Conservation (phyloP, 2,797 vertebrate species). For the Aldrovandia affinis region DNA sequence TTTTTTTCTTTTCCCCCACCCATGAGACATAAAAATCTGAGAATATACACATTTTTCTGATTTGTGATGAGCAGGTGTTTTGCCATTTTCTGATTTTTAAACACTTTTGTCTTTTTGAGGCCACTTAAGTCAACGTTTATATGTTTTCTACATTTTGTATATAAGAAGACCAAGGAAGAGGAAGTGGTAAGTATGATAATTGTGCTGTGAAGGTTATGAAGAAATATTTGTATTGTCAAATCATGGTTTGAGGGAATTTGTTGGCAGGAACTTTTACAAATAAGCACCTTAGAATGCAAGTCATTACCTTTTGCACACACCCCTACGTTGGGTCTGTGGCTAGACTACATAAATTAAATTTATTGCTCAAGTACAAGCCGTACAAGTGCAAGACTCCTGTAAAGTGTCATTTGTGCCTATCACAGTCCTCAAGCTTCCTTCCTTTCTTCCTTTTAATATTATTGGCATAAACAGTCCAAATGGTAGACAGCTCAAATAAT, state of each 20-base stretch:
- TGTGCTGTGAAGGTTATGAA: neutral
- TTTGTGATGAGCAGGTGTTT: neutral
- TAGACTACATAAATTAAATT: neutral
- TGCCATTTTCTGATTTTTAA: neutral
- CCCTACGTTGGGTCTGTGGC: neutral
- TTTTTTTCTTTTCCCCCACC: too few relatives aligned
- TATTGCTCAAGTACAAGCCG: neutral
- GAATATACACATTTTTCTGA: neutral
- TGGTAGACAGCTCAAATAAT: neutral
- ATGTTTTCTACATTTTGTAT: neutral
- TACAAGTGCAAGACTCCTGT: neutral
- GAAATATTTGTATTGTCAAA: neutral
- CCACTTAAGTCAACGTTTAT: neutral
- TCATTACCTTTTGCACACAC: neutral
- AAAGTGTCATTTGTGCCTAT: neutral
- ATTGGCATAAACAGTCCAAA: neutral
- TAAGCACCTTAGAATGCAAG: neutral
- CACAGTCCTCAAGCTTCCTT: neutral
- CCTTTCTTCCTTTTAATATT: neutral
- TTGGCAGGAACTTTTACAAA: neutral
- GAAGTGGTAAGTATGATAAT: neutral
- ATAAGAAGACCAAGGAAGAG: neutral
- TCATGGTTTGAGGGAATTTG: neutral
- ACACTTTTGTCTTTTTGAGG: neutral
- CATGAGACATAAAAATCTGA: neutral